Evolutionary conservation across 2,113 vertebrate genomes (phyloP).

Genomic region (Osmerus eperlanus): DNA sequence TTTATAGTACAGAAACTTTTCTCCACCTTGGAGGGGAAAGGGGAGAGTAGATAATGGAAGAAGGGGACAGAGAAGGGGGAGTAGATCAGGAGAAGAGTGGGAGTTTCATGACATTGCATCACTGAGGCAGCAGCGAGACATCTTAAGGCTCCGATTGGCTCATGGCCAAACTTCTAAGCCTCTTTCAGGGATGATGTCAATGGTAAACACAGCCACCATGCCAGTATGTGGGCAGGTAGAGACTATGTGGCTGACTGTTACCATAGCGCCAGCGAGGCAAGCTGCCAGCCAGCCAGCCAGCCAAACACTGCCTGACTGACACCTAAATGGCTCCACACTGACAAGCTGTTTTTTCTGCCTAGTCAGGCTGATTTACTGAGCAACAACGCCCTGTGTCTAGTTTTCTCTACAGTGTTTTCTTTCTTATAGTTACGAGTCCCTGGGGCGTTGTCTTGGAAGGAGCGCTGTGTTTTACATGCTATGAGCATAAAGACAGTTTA

Average conservation of each 20-base stretch:
- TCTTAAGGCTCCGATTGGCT: conserved; percentile 11
- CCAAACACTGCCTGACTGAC: conserved; percentile 1
- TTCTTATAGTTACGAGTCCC: too few species aligned
- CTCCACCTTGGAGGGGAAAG: not conserved
- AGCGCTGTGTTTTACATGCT: not conserved
- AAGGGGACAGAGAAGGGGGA: too few species aligned
- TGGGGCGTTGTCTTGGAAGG: not conserved
- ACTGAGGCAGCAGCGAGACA: conserved; percentile 11
- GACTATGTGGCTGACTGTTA: not conserved
- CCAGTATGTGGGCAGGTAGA: not conserved
- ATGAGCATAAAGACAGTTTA: too few species aligned
- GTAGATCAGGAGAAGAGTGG: conserved; percentile 4
- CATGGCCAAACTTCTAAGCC: conserved; percentile 14
- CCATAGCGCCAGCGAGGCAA: too few species aligned
- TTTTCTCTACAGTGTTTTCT: too few species aligned
- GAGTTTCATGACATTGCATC: conserved; percentile 40
- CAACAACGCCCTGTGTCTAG: conserved; percentile 2
- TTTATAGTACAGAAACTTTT: not conserved
- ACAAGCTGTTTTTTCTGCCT: conserved; percentile 9
- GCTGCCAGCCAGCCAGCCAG: not conserved
- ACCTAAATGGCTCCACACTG: conserved; percentile 8
- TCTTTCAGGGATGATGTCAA: conserved; percentile 23
- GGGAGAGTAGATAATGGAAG: too few species aligned
- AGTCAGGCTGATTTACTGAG: conserved; percentile 22
- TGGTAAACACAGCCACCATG: conserved; percentile 11